Evolutionary conservation across 2,797 vertebrate genomes (phyloP).

Genomic region (Sternarchorhynchus goeldii): DNA sequence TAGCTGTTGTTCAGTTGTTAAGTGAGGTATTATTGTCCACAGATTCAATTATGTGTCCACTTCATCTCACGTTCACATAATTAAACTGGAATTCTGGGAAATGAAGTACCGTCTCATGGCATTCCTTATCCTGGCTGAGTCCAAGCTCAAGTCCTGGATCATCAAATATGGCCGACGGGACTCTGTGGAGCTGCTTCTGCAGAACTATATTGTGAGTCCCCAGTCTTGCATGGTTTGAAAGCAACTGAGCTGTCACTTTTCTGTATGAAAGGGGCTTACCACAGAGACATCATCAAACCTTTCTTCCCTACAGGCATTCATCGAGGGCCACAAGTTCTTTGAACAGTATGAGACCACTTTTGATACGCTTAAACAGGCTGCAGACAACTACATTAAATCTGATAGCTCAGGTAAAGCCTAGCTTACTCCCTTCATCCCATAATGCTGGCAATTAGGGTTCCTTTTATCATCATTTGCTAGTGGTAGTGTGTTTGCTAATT

Average conservation of each 20-base stretch:
- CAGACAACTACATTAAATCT: conserved; percentile 90
- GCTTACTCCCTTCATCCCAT: background rate
- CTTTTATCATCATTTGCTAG: conserved; percentile 4
- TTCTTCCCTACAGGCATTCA: conserved; percentile 79
- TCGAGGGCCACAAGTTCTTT: conserved; percentile 95
- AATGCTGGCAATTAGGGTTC: conserved; percentile 7
- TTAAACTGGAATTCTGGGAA: conserved; percentile 98
- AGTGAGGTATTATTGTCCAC: conserved; percentile 46
- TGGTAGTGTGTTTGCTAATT: background rate
- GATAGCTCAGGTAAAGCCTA: conserved; percentile 86
- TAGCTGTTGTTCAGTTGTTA: background rate
- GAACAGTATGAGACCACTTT: conserved; percentile 95
- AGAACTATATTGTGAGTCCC: conserved; percentile 89
- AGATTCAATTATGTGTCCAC: conserved; percentile 95
- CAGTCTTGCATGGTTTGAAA: background rate
- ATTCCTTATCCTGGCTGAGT: conserved; percentile 92
- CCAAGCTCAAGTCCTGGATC: conserved; percentile 98
- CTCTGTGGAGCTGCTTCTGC: conserved; percentile 90
- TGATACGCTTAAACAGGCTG: conserved; percentile 86
- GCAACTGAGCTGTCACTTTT: too few species aligned
- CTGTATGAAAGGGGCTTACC: background rate
- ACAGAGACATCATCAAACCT: background rate
- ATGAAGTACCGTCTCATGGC: conserved; percentile 95
- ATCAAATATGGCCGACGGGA: conserved; percentile 96
- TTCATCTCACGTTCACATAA: conserved; percentile 91